phyloP scores from a whole-genome alignment of 2,113 vertebrate species.

The Camarhynchus parvulus region DNA sequence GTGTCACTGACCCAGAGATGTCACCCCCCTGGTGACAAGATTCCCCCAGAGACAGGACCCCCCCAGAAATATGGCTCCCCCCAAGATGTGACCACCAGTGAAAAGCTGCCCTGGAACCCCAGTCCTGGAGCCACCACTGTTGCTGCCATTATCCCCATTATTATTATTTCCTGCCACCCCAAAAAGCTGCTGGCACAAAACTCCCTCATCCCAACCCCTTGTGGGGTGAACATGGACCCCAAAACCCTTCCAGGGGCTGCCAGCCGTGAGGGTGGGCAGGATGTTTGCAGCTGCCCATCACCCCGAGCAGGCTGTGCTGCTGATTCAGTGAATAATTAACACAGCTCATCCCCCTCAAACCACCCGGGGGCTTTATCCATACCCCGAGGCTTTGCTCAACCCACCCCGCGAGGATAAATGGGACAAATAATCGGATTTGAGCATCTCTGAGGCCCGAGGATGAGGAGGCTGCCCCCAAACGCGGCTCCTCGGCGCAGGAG shows the following conservation, averaged over 20 bases:
- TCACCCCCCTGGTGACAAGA: background rate
- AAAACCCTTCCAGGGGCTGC: background rate
- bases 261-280: background rate
- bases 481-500: background rate
- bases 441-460: background rate
- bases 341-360: background rate
- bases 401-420: background rate
- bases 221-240: background rate
- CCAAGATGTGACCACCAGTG: background rate
- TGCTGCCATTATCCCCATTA: fast-evolving
- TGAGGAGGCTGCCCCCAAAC: background rate
- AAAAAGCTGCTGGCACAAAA: background rate
- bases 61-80: fast-evolving
- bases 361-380: background rate
- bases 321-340: background rate
- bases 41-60: background rate
- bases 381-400: background rate
- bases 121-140: fast-evolving
- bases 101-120: background rate
- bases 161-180: background rate
- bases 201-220: background rate
- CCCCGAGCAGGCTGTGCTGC: background rate
- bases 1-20: background rate
- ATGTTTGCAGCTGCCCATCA: background rate
- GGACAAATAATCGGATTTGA: background rate